These are phyloP conservation scores for Leucoraja erinaceus DNA, from an alignment of 2,113 vertebrate species.

Conservation along the genomic window DNA sequence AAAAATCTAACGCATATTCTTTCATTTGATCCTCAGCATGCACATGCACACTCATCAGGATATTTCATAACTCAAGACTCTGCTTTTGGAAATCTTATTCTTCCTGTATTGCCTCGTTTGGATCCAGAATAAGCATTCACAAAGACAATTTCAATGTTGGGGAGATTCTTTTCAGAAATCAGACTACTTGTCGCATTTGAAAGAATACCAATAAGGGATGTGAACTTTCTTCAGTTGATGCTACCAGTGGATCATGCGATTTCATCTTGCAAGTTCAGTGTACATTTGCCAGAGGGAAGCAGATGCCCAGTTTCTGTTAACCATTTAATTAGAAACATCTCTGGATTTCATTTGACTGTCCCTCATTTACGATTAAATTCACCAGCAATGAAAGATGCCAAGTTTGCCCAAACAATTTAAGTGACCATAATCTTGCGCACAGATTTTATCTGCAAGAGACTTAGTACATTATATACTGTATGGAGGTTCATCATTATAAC, in stretches of 20 bases:
- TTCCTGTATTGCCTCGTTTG: slow-evolving; percentile 85
- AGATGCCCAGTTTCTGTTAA: background rate
- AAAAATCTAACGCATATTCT: background rate
- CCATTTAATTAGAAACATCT: background rate
- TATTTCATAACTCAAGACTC: slow-evolving; percentile 98
- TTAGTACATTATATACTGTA: background rate
- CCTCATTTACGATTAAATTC: background rate
- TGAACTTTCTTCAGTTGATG: background rate
- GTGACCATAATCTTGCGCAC: background rate
- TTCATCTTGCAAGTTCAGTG: background rate
- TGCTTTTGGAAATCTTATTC: slow-evolving; percentile 94
- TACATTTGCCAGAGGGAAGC: background rate
- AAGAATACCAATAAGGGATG: background rate
- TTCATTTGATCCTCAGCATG: slow-evolving; percentile 67
- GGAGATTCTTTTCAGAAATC: background rate
- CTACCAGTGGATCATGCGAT: background rate
- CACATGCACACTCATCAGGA: slow-evolving; percentile 86
- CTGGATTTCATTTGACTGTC: background rate
- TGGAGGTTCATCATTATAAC: background rate
- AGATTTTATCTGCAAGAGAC: background rate
- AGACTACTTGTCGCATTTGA: background rate
- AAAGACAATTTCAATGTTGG: background rate
- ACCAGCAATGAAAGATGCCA: background rate
- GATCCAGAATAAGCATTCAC: slow-evolving; percentile 67
- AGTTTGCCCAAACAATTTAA: background rate